A percentile compares a stretch with the other conserved stretches of the same genome.
These are phyloP conservation scores for Marmota monax DNA, from an alignment of 2,113 vertebrate genomes.

Conservation along the genomic window DNA sequence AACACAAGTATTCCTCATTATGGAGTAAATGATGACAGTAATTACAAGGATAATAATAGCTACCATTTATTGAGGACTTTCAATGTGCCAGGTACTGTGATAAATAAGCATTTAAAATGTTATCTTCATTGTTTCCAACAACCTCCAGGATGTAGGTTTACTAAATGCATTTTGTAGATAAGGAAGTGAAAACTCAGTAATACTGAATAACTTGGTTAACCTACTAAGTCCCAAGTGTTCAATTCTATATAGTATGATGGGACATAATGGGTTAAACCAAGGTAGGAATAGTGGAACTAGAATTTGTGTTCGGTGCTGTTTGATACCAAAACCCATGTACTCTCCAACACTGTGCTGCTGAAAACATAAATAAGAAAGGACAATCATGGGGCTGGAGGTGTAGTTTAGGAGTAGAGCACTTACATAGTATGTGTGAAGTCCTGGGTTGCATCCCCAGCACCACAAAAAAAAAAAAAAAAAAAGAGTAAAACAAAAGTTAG, in stretches of 20 bases:
- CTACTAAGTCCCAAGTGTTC: too few relatives aligned
- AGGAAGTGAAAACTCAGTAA: constrained; percentile 38
- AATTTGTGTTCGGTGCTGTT: not conserved
- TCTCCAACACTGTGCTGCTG: not conserved
- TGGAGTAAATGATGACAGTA: constrained; percentile 40
- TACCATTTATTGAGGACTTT: constrained; percentile 46
- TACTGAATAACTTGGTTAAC: constrained; percentile 10
- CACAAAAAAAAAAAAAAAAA: not conserved
- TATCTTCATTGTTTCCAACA: constrained; percentile 46
- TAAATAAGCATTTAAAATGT: constrained; percentile 5
- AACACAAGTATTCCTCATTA: constrained; percentile 56
- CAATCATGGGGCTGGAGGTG: not conserved
- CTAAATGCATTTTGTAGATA: constrained; percentile 43
- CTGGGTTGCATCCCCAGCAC: not conserved
- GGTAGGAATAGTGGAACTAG: not conserved
- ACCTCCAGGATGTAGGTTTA: not conserved
- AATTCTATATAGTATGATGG: not conserved
- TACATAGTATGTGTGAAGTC: not conserved
- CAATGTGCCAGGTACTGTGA: not conserved
- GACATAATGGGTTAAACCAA: not conserved
- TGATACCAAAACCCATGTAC: not conserved
- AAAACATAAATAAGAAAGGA: constrained; percentile 6
- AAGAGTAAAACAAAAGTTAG: constrained; percentile 8
- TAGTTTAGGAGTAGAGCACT: not conserved
- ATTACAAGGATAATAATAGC: constrained; percentile 29